Evolutionary conservation across 2,113 vertebrate genomes (phyloP).

Genomic region (Dipodomys spectabilis): DNA sequence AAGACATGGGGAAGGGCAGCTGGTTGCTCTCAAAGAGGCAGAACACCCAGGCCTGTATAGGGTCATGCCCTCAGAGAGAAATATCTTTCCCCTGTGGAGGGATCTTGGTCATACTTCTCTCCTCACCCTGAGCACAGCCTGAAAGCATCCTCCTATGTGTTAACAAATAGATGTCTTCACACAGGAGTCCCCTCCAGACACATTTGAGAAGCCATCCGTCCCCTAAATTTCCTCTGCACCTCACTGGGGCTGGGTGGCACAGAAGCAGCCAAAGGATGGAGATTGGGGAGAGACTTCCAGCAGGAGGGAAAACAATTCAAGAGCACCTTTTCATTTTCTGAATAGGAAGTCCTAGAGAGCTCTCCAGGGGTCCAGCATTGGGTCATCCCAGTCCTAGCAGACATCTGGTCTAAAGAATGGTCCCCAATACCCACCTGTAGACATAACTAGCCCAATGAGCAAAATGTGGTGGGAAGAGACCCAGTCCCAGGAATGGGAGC

Average conservation of each 20-base stretch:
- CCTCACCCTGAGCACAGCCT: not conserved
- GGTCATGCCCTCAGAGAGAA: not conserved
- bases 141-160: not conserved
- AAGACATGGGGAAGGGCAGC: not conserved
- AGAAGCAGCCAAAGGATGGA: not conserved
- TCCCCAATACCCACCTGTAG: not conserved
- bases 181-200: not conserved
- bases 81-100: not conserved
- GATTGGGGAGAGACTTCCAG: not conserved
- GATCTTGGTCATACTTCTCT: not conserved
- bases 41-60: not conserved
- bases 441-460: not conserved
- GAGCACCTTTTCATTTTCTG: not conserved
- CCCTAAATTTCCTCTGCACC: not conserved
- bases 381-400: not conserved
- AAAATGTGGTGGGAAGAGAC: not conserved
- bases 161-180: not conserved
- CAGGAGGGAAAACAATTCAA: not conserved
- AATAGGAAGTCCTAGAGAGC: not conserved
- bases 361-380: not conserved
- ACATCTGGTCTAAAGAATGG: not conserved
- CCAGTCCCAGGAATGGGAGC: not conserved
- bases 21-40: not conserved
- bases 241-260: not conserved
- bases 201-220: not conserved